Base-by-base conservation (phyloP, 1,140 invertebrate species). In the Helicorthomorpha holstii region DNA sequence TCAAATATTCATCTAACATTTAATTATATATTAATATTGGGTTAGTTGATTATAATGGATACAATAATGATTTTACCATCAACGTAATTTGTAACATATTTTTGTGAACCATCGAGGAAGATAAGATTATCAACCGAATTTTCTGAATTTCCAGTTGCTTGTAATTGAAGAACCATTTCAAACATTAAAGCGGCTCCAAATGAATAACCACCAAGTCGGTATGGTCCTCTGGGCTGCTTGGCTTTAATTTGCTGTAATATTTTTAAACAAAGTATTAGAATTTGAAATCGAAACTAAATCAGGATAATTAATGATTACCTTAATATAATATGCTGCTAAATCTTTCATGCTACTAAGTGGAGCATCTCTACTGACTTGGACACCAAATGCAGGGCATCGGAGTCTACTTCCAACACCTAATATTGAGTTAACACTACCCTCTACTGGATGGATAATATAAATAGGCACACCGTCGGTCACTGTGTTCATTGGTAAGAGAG, bases 131-230 rank as follows among this genome's bases (percentile, higher is more conserved):
- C 56, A 38, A 85, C 76, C n/a, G 89, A 65, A 42, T 63, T 60
- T 16, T 34, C 16, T 7, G 29, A 34, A 34, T 72, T 69, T 0
- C 75, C 71, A 24, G 69, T 66, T 59, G 82, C 76, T 64, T 96
- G 86, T 25, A 96, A 65, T 60, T 85, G 79, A 10, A 82, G 58
- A 1, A 82, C 83, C 79, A 98, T 95, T 71, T 97, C 94, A 63
- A 93, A 88, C 2, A 85, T 89, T 10, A 98, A 78, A 53, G 81
- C 78, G 7, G 85, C 81, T 45, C 94, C 94, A 66, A 88, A 97
- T 0, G 93, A 97, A 66, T 98, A 98, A 2, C 92, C 94, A 29
- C 83, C 75, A 41, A 98, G 65, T 22, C 77, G 76, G 70, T 91
- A 94, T 0, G 91, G 88, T 52, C 87, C 85, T 52, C 75, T 69